Conservation (phyloP, 2,888 invertebrate species). For the Dichetophora obliterata region DNA sequence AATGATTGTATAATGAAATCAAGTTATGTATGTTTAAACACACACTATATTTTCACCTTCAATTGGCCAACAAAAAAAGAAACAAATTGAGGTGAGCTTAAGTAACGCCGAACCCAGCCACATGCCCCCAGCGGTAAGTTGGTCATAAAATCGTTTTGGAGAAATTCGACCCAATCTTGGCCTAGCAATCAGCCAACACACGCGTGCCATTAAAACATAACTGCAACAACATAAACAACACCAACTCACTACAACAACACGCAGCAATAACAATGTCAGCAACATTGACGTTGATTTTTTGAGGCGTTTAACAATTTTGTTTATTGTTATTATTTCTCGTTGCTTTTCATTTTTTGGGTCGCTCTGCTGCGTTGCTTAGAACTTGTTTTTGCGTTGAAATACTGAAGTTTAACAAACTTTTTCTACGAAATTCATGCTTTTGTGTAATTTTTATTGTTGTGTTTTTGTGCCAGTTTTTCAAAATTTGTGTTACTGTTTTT, state of each 20-base stretch:
- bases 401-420: neutral
- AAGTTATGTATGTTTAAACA: too few species aligned
- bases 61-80: too few species aligned
- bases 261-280: neutral
- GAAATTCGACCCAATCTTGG: slow-evolving; percentile 19
- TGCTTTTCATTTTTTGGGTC: neutral
- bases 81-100: too few species aligned
- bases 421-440: neutral
- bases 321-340: neutral
- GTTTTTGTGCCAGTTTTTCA: too few species aligned
- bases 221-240: neutral
- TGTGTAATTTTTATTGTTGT: too few species aligned
- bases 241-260: neutral
- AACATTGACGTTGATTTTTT: neutral
- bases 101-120: slow-evolving; percentile 2
- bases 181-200: too few species aligned
- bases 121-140: neutral
- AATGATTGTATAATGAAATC: too few species aligned
- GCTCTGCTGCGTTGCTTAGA: neutral
- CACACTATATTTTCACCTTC: too few species aligned
- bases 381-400: neutral
- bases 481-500: too few species aligned
- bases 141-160: slow-evolving; percentile 15
- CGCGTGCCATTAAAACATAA: neutral
- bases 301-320: neutral